A percentile compares a stretch with the other conserved stretches of the same genome.
phyloP scores from a whole-genome alignment of 2,113 vertebrate genomes.

The Callorhinus ursinus region DNA sequence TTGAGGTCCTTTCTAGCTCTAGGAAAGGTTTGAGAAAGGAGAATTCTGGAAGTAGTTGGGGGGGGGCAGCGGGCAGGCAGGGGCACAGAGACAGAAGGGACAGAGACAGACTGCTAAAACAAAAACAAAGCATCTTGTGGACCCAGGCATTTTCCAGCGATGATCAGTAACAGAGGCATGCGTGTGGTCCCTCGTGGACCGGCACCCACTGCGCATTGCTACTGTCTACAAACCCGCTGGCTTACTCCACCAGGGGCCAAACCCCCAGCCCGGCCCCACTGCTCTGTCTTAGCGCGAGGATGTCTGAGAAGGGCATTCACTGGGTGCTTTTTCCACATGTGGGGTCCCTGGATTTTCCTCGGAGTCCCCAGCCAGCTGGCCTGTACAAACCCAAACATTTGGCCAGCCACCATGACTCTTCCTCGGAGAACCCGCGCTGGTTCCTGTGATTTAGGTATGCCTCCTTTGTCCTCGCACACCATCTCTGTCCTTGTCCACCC shows the following conservation, averaged over 20 bases:
- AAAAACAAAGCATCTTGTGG: not conserved
- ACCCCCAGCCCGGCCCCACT: not conserved
- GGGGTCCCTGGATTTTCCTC: not conserved
- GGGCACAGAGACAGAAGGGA: not conserved
- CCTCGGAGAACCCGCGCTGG: not conserved
- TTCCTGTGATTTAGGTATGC: not conserved
- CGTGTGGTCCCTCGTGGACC: not conserved
- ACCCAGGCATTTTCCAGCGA: not conserved
- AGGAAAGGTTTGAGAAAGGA: not conserved
- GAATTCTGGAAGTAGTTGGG: not conserved
- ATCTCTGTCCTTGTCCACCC: not conserved
- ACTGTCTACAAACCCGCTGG: rapidly evolving
- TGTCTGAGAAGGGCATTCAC: rapidly evolving
- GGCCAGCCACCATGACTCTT: not conserved
- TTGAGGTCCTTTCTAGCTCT: not conserved
- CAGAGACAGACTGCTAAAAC: not conserved
- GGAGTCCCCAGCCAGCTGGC: not conserved
- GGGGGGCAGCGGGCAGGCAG: not conserved
- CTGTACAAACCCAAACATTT: not conserved
- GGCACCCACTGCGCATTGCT: rapidly evolving
- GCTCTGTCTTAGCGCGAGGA: not conserved
- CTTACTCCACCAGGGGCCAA: too few relatives aligned
- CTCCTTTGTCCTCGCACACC: too few relatives aligned
- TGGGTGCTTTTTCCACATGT: not conserved
- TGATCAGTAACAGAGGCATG: not conserved